These are phyloP conservation scores for Spea multiplicata DNA, from an alignment of 2,113 vertebrate genomes.

Conservation along the genomic window DNA sequence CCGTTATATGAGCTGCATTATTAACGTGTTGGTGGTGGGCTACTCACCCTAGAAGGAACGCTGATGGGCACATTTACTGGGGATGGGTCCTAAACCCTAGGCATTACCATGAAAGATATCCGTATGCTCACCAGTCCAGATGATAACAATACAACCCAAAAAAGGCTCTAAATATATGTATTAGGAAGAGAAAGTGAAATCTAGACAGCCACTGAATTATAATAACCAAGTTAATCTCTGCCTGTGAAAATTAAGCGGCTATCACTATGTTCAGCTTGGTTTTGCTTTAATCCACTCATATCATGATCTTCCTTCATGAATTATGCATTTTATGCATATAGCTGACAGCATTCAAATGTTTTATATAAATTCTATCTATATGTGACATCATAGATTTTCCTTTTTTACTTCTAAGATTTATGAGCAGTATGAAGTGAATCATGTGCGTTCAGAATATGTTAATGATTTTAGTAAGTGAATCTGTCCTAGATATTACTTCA, in stretches of 20 bases:
- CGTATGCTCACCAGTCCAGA: neutral
- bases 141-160: neutral
- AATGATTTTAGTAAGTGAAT: conserved; percentile 12
- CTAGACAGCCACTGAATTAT: conserved; percentile 5
- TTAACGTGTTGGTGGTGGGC: no score
- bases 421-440: neutral
- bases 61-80: no score
- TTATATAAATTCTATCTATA: conserved; percentile 9
- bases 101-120: no score
- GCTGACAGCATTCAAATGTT: conserved; percentile 13
- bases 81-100: no score
- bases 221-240: conserved; percentile 5
- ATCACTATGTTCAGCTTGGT: neutral
- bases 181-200: neutral
- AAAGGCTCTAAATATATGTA: conserved; percentile 5
- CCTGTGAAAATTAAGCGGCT: neutral
- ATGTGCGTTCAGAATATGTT: neutral
- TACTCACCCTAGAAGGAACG: no score
- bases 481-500: conserved; percentile 17
- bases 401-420: neutral
- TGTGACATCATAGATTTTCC: conserved; percentile 13
- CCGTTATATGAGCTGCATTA: no score
- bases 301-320: conserved; percentile 1
- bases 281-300: neutral
- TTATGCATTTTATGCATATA: conserved; percentile 34